Base-by-base conservation (phyloP, 2,797 vertebrate species). In the Spinus olivaceus region DNA sequence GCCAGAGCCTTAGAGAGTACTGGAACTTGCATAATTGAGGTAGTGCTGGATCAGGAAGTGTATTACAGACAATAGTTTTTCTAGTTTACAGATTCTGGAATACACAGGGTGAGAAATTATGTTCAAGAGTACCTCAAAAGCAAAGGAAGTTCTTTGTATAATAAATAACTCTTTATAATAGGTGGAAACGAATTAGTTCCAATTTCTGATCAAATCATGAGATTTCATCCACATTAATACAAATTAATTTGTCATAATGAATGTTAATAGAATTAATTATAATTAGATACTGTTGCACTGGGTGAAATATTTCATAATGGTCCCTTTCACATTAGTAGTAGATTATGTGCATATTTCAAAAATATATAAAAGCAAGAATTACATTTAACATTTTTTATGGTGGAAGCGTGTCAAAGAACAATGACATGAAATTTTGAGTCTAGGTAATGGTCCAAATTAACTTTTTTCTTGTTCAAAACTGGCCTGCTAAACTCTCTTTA, bases 181-280 rank as follows among this genome's bases (percentile, higher is more conserved):
- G 37, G n/a, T 77, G 9, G 49, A 93, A 93, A 91, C 72, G 92
- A 94, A 94, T 96, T 96, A 81, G 49, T 79, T 91, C 37, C 33
- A 79, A 94, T 89, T 93, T 92, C 83, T 64, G 73, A 87, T 92
- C 73, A 92, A 96, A 95, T 95, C 24, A 54, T 81, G 51, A 93
- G 57, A 91, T 94, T 91, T 87, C 27, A 90, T 51, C 41, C 46
- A 77, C 50, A 46, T 97, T 96, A 96, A 81, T 91, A 73, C 39
- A 81, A 93, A 92, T 96, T 96, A 97, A 96, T 79, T 91, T 81
- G 91, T 80, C 67, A 63, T 76, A 77, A 96, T 78, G 81, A 96
- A 88, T 96, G 94, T 56, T 90, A 95, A 96, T 97, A 90, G 25
- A 59, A 90, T 95, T 93, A 94, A 97, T 77, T 92, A 86, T 93